Conservation (phyloP, 30 jellyfish, hydroid and myxozoan species). For the Chironex yamaguchii region DNA sequence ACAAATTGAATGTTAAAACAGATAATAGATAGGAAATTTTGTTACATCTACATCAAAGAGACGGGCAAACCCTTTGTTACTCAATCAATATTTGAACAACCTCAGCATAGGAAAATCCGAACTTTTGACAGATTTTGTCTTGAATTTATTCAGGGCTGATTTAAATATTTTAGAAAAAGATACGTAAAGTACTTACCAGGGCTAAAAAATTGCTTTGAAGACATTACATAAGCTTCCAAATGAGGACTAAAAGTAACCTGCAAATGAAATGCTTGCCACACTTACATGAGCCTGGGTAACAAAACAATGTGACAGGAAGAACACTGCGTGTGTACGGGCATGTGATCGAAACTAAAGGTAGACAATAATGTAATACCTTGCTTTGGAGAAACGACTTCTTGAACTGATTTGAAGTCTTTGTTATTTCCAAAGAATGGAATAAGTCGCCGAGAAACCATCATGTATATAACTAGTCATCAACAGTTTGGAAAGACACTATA, state of each 20-base stretch:
- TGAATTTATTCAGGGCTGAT: neutral
- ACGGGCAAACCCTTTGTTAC: neutral
- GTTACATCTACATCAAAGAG: neutral
- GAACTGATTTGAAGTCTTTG: neutral
- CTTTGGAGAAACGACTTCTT: neutral
- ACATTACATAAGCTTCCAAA: neutral
- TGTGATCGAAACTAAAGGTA: too few species aligned
- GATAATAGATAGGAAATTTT: neutral
- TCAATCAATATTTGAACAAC: neutral
- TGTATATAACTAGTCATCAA: neutral
- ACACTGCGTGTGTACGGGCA: neutral
- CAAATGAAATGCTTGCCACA: neutral
- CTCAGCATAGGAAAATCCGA: neutral
- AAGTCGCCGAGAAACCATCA: neutral
- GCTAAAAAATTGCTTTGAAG: neutral
- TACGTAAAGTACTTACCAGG: neutral
- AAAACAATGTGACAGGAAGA: neutral
- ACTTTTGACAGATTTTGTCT: neutral
- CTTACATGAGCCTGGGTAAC: neutral
- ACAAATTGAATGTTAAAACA: neutral
- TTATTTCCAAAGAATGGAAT: neutral
- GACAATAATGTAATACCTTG: neutral
- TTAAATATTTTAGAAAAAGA: neutral
- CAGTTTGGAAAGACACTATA: neutral
- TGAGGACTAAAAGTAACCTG: neutral